Percentiles rank a stretch among this genome's conserved stretches.
Conservation (phyloP, 2,113 vertebrate genomes). For the Crotophaga sulcirostris region DNA sequence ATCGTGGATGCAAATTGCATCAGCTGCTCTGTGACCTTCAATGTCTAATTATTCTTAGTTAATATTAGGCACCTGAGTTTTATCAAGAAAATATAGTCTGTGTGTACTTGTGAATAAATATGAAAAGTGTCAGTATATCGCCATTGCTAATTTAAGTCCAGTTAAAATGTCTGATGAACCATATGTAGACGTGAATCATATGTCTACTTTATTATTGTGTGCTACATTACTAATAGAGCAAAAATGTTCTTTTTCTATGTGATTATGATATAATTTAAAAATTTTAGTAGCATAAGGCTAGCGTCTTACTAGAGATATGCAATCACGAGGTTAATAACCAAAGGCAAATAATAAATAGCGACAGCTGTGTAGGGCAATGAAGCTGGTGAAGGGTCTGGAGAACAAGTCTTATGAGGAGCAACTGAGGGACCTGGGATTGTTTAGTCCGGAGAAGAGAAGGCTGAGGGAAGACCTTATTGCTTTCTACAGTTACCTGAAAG, state of each 20-base stretch:
- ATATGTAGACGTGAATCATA: background rate
- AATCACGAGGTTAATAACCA: background rate
- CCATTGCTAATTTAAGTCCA: background rate
- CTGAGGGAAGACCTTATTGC: too few species aligned
- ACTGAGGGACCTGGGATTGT: too few species aligned
- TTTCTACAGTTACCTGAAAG: too few species aligned
- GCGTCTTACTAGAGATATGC: background rate
- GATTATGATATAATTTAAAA: background rate
- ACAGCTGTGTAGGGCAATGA: too few species aligned
- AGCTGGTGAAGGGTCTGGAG: too few species aligned
- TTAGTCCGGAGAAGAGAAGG: too few species aligned
- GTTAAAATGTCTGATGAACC: background rate
- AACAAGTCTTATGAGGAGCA: too few species aligned
- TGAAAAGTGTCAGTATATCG: background rate
- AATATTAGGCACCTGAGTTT: background rate
- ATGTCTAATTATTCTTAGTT: background rate
- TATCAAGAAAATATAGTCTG: background rate
- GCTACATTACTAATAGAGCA: background rate
- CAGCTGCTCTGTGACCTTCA: background rate
- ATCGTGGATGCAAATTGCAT: background rate
- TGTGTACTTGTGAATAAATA: background rate
- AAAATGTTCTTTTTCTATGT: background rate
- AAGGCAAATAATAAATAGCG: background rate
- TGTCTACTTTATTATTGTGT: fast-evolving
- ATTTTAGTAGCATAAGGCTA: background rate